phyloP scores from a whole-genome alignment of 2,888 invertebrate genomes.

The Danaus chrysippus region DNA sequence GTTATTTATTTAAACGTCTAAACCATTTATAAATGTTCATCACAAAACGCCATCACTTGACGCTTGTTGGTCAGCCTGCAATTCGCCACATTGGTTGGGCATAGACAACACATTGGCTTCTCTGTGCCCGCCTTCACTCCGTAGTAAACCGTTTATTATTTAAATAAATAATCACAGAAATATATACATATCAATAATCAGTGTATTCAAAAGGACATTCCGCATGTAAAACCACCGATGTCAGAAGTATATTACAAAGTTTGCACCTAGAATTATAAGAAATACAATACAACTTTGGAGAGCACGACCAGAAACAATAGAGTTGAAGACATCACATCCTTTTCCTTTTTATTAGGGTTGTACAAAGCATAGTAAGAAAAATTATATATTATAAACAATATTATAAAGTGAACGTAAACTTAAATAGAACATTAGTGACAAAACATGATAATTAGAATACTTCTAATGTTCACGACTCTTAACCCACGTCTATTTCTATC shows the following conservation, averaged over 20 bases:
- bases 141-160: slow-evolving; percentile 14
- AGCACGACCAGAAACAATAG: slow-evolving; percentile 30
- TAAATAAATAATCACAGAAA: slow-evolving; percentile 21
- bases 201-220: background rate
- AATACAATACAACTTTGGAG: slow-evolving; percentile 10
- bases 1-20: slow-evolving; percentile 53
- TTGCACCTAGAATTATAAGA: background rate
- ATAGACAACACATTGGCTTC: slow-evolving; percentile 52
- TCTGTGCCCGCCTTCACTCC: slow-evolving; percentile 4
- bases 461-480: too few species aligned
- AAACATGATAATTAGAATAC: too few species aligned
- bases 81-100: slow-evolving; percentile 72
- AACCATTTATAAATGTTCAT: slow-evolving; percentile 56
- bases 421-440: too few species aligned
- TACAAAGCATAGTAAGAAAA: slow-evolving; percentile 25
- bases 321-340: slow-evolving; percentile 42
- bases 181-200: background rate
- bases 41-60: slow-evolving; percentile 69
- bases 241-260: background rate
- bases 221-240: background rate
- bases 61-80: slow-evolving; percentile 65
- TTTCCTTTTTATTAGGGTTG: slow-evolving; percentile 54
- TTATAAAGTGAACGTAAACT: background rate
- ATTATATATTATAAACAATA: slow-evolving; percentile 2
- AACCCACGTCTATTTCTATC: too few species aligned